Base-by-base conservation (phyloP, 2,113 vertebrate species). In the Passer domesticus region DNA sequence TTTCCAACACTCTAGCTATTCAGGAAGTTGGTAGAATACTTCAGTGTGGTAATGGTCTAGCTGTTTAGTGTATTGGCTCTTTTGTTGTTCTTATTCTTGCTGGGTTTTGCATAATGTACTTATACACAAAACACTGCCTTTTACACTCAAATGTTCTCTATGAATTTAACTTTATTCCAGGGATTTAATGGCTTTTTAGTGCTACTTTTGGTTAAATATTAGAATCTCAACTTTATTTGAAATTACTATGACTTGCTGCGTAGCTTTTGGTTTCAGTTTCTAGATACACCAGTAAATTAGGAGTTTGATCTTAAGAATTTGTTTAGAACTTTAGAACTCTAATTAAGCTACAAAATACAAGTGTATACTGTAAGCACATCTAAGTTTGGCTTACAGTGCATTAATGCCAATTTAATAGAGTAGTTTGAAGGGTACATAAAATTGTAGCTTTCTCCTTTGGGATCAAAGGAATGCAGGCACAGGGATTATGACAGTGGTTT, bases 111-210 rank as follows among this genome's bases (percentile, higher is more conserved):
- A 24, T 62, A 41, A 74, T 0, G 1, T 50, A 15, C 20, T 84
- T 1, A 0, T 47, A 30, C 0, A 0, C 31, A 77, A 33, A 91
- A 44, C 1, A 0, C 22, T 56, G 31, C 24, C 7, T 73, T 79
- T 69, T 55, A 20, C 53, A 49, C 11, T 56, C 24, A 59, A 0
- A 43, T 41, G 3, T 55, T 72, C 11, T 67, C n/a, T 27, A 18
- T 64, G 1, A 75, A 50, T 87, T 81, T 30, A 47, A 33, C 33
- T 64, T 59, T 15, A 27, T 77, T 90, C 15, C 14, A 59, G 16
- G 8, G 35, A 20, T 53, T 76, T 76, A n/a, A 39, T 41, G 10
- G 1, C n/a, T 72, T 44, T 52, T 66, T 46, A 59, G 15, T 59
- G 44, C 37, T 44, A 5, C 16, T 74, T 81, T 52, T 59, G 8